Base-by-base conservation (phyloP, 2,113 vertebrate genomes). In the Dromiciops gliroides region DNA sequence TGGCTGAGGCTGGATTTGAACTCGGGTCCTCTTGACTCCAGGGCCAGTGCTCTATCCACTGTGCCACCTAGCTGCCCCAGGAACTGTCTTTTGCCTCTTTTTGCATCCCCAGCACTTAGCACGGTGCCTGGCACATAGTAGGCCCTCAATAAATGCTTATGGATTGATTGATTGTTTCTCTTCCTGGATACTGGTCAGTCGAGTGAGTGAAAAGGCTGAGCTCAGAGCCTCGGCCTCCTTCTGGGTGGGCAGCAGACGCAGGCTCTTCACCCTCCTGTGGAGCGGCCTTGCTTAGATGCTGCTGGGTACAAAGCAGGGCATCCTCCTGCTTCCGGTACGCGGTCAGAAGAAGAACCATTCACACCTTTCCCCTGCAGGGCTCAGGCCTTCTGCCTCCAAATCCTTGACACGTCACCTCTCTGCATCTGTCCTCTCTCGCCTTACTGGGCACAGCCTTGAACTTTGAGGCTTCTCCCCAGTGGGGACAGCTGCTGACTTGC, bases 401-500 rank as follows among this genome's bases (percentile, higher is more conserved):
- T 28, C 53, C 53, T 56, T 25, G 52, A 16, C 50, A 11, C 11
- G 50, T 50, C 51, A 3, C 53, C 53, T 56, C 19, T 67, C 56
- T 4, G 28, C 31, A 37, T 12, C 56, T 67, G n/a, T n/a, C n/a
- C 51, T 19, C 14, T 5, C 56, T n/a, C 23, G 67, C 67, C 67
- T 56, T 28, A 28, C 31, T 67, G 60, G 60, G 31, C 14, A 14
- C 12, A 4, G 60, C 14, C 60, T 67, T 12, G 47, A 48, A 12
- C 89, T 49, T 1, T 12, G n/a, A n/a, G n/a, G 44, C 89, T 48
- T 89, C 51, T 48, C 92, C 31, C 25, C 51, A 26, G 28, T 47
- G 93, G 91, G 60, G 93, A 95, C 75, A 95, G 92, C 93, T 51
- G 49, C 51, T 91, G 51, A 89, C 44, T 83, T 50, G 31, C 16